phyloP scores from a whole-genome alignment of 2,113 vertebrate species.

The Cathartes aura region DNA sequence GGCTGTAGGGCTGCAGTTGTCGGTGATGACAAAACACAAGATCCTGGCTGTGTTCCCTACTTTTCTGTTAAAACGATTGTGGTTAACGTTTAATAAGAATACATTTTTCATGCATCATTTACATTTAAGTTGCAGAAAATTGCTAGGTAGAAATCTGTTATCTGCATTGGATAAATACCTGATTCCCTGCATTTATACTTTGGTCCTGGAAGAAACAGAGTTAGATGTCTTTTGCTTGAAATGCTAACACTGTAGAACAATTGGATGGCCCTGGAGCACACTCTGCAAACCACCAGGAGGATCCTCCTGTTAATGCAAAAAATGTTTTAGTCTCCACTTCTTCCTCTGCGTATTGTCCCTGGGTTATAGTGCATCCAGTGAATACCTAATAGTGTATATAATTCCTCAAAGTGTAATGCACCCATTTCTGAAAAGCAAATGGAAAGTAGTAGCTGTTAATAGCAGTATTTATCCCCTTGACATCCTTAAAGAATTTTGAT shows the following conservation, averaged over 20 bases:
- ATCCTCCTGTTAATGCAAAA: background rate
- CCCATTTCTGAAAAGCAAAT: background rate
- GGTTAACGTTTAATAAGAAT: background rate
- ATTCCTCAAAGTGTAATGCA: background rate
- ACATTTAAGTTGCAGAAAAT: background rate
- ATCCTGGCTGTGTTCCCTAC: background rate
- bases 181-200: background rate
- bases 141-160: background rate
- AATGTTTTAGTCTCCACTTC: background rate
- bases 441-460: background rate
- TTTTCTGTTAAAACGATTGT: background rate
- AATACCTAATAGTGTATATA: background rate
- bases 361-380: background rate
- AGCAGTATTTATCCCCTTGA: conserved; percentile 10
- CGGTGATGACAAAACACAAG: background rate
- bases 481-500: background rate
- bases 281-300: background rate
- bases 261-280: background rate
- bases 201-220: background rate
- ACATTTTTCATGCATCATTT: background rate
- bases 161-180: background rate
- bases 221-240: background rate
- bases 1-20: background rate
- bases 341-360: background rate
- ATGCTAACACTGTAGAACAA: background rate